These are phyloP conservation scores for Muraenolepis orangiensis DNA, from an alignment of 2,797 vertebrate genomes.

Conservation along the genomic window DNA sequence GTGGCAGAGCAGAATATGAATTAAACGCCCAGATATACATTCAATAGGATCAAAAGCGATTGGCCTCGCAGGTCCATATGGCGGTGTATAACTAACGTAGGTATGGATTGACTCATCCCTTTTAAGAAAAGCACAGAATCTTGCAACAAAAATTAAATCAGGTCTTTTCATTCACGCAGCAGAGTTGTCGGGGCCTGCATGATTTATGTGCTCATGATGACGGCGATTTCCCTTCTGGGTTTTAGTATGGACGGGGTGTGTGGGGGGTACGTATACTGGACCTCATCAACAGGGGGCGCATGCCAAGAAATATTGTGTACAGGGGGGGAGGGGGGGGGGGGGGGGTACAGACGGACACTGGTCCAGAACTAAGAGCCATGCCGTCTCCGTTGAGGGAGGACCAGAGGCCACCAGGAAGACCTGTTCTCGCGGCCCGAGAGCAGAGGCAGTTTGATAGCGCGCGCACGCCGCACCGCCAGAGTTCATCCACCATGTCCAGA, in stretches of 20 bases:
- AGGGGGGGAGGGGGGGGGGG: constrained; percentile 37
- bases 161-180: background rate
- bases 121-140: background rate
- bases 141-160: background rate
- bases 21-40: background rate
- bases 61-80: background rate
- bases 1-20: background rate
- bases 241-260: constrained; percentile 24
- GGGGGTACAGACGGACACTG: no score
- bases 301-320: constrained; percentile 9
- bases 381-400: constrained; percentile 46
- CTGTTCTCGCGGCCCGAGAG: constrained; percentile 45
- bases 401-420: constrained; percentile 51
- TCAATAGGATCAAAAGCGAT: background rate
- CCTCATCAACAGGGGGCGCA: background rate
- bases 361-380: constrained; percentile 44
- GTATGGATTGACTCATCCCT: background rate
- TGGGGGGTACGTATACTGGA: constrained; percentile 1
- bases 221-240: background rate
- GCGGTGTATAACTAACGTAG: background rate
- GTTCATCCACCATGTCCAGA: constrained; percentile 63
- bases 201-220: background rate
- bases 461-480: constrained; percentile 50
- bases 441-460: constrained; percentile 61
- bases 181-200: background rate